Conservation (phyloP, 1,140 invertebrate genomes). For the Temnothorax longispinosus region DNA sequence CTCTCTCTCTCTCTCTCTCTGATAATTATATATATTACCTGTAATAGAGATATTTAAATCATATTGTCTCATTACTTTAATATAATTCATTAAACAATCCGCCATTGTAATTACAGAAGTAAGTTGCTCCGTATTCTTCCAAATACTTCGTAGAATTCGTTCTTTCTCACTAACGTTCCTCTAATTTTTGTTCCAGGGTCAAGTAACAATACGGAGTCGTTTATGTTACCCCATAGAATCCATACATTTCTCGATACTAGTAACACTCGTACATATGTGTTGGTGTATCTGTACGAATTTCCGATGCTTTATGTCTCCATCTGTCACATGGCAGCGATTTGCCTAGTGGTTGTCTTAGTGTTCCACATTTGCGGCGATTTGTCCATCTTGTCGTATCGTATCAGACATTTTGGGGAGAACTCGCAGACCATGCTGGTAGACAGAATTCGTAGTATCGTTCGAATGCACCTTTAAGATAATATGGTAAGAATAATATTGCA, state of each 20-base stretch:
- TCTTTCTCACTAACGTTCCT: background rate
- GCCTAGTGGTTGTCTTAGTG: conserved; percentile 1
- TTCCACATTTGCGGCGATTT: conserved; percentile 32
- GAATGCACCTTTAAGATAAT: conserved; percentile 30
- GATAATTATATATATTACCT: background rate
- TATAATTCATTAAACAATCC: background rate
- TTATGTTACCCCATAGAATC: conserved; percentile 3
- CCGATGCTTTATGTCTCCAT: conserved; percentile 10
- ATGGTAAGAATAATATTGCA: background rate
- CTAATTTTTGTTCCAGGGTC: background rate
- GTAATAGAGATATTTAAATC: background rate
- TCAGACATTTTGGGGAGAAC: background rate
- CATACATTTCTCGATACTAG: conserved; percentile 6
- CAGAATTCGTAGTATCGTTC: background rate
- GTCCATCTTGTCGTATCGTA: conserved; percentile 32
- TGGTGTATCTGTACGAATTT: conserved; percentile 22
- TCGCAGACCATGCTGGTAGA: background rate
- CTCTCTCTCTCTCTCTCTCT: background rate
- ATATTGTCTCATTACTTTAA: background rate
- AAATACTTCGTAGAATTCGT: background rate
- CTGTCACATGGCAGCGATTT: conserved; percentile 25
- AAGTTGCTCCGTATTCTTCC: background rate
- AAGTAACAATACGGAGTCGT: background rate
- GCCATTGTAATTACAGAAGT: background rate
- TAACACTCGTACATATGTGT: background rate